Evolutionary conservation across 1,140 invertebrate genomes (phyloP).

Genomic region (Helicoverpa armigera): DNA sequence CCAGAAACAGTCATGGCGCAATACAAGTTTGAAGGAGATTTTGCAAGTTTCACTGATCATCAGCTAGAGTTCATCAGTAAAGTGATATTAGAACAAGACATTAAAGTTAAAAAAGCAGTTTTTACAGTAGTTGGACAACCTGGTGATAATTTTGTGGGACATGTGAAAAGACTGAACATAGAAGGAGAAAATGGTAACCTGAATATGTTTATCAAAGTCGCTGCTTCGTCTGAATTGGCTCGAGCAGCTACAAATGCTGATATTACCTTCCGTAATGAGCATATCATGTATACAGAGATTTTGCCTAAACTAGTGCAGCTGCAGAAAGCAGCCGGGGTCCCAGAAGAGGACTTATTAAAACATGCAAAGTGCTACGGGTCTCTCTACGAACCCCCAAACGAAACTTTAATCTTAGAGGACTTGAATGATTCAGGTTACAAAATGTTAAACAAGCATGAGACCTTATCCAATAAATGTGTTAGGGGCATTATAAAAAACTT

Average conservation of each 20-base stretch:
- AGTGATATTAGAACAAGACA: constrained; percentile 2
- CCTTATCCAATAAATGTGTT: constrained; percentile 82
- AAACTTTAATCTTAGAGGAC: constrained; percentile 87
- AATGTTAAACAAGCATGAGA: constrained; percentile 80
- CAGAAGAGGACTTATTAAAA: constrained; percentile 62
- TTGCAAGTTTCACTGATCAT: not conserved
- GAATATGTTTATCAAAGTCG: constrained; percentile 15
- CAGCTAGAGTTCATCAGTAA: constrained; percentile 5
- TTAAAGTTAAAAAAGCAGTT: not conserved
- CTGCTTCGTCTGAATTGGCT: not conserved
- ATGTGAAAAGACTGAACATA: constrained; percentile 9
- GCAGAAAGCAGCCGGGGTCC: constrained; percentile 64
- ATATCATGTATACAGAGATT: constrained; percentile 43
- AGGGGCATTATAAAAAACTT: constrained; percentile 82
- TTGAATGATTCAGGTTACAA: constrained; percentile 77
- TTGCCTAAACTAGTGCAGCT: constrained; percentile 70
- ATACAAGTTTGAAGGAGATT: constrained; percentile 28
- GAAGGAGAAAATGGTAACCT: constrained; percentile 10
- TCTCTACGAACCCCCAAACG: constrained; percentile 69
- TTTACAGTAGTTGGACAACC: constrained; percentile 1
- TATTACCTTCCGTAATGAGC: constrained; percentile 1
- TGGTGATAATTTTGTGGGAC: constrained; percentile 22
- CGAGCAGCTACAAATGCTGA: not conserved
- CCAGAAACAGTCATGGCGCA: not conserved
- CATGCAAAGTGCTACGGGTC: constrained; percentile 77